phyloP scores from a whole-genome alignment of 2,113 vertebrate genomes.

The Anhinga anhinga region DNA sequence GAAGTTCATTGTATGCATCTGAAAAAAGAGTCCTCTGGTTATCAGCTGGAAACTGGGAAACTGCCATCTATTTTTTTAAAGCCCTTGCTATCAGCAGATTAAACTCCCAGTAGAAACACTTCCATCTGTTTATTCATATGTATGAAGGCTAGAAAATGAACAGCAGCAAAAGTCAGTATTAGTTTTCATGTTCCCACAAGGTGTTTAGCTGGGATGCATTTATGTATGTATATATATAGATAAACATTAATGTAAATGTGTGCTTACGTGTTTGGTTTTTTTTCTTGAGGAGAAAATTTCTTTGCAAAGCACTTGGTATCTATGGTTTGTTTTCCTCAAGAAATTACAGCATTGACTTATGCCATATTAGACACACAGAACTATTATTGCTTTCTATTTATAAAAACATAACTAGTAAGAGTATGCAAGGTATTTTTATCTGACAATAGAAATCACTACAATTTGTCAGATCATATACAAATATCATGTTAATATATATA shows the following conservation, averaged over 20 bases:
- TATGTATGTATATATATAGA: not conserved
- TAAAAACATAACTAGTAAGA: not conserved
- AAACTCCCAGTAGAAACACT: not conserved
- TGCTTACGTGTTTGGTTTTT: not conserved
- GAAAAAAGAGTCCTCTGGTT: not conserved
- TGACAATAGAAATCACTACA: rapidly evolving
- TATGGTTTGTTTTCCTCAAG: not conserved
- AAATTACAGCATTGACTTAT: not conserved
- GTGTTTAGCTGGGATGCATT: not conserved
- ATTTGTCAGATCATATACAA: not conserved
- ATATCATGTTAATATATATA: not conserved
- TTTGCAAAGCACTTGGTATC: not conserved
- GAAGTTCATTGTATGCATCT: not conserved
- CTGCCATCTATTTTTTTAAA: not conserved
- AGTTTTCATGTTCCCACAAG: not conserved
- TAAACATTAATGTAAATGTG: not conserved
- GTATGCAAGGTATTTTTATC: not conserved
- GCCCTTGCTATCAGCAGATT: not conserved
- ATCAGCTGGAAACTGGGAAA: not conserved
- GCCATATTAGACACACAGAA: not conserved
- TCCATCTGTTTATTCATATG: not conserved
- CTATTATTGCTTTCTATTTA: not conserved
- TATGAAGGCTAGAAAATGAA: not conserved
- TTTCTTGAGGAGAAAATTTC: not conserved
- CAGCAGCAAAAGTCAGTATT: not conserved